A percentile compares a stretch with the other conserved stretches of the same genome.
Evolutionary conservation across 2,888 invertebrate species (phyloP).

Genomic region (Emmelina monodactyla): DNA sequence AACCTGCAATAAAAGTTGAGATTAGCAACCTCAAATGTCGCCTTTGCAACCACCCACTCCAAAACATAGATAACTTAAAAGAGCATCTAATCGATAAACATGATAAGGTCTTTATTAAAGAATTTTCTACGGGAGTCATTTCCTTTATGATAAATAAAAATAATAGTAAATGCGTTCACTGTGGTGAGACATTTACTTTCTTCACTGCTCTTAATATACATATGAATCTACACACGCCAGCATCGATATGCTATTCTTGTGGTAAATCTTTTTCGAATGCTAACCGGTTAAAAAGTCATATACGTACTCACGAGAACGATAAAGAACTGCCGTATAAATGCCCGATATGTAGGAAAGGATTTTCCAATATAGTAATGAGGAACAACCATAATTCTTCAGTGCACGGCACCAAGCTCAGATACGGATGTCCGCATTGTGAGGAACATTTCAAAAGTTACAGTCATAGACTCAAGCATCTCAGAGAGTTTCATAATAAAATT

Average conservation of each 20-base stretch:
- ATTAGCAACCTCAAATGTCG: not conserved
- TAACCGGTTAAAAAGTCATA: slow-evolving; percentile 39
- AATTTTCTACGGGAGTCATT: slow-evolving; percentile 34
- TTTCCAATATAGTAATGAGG: slow-evolving; percentile 27
- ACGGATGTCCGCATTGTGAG: slow-evolving; percentile 38
- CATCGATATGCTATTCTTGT: slow-evolving; percentile 52
- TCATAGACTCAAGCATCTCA: slow-evolving; percentile 30
- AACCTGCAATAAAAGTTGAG: slow-evolving; percentile 24
- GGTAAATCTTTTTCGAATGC: slow-evolving; percentile 50
- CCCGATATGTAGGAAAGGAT: slow-evolving; percentile 40
- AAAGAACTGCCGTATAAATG: slow-evolving; percentile 48
- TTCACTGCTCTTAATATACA: slow-evolving; percentile 51
- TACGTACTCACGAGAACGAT: slow-evolving; percentile 43
- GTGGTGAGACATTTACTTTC: slow-evolving; percentile 33
- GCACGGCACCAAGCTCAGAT: slow-evolving; percentile 33
- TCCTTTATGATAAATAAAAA: slow-evolving; percentile 14
- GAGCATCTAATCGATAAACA: slow-evolving; percentile 19
- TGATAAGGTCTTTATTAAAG: slow-evolving; percentile 29
- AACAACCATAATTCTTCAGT: slow-evolving; percentile 25
- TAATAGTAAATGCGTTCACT: slow-evolving; percentile 37
- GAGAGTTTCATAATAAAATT: slow-evolving; percentile 29
- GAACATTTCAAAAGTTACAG: slow-evolving; percentile 31
- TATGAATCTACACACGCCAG: slow-evolving; percentile 53
- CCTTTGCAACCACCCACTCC: slow-evolving; percentile 13
- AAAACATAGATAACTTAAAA: slow-evolving; percentile 6